Evolutionary conservation across 1,140 invertebrate genomes (phyloP).

Genomic region (Babylonia areolata): DNA sequence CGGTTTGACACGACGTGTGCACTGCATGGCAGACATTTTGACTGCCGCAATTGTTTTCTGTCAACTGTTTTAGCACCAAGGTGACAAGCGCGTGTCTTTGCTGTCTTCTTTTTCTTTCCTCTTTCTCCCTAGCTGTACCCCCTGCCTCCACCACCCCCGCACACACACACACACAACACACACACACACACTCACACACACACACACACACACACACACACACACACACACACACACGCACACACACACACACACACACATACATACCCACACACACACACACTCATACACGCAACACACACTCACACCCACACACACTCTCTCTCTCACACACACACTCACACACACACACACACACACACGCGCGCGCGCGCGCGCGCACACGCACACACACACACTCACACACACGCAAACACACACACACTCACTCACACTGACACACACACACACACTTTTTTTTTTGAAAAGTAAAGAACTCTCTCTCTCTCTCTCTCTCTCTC

Average conservation of each 20-base stretch:
- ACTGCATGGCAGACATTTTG: too few species aligned
- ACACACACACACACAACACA: too few species aligned
- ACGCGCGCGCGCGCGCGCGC: neutral
- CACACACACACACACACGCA: slow-evolving; percentile 6
- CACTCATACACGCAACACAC: neutral
- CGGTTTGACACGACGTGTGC: too few species aligned
- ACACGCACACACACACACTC: neutral
- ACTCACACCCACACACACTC: neutral
- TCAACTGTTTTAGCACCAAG: too few species aligned
- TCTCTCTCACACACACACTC: neutral
- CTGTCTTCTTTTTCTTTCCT: too few species aligned
- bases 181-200: slow-evolving; percentile 7
- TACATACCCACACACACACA: slow-evolving; percentile 19
- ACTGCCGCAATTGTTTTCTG: too few species aligned
- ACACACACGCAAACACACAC: neutral
- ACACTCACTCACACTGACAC: neutral
- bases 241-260: slow-evolving; percentile 25
- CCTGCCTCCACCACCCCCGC: too few species aligned
- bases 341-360: neutral
- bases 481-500: too few species aligned
- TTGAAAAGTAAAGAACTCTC: too few species aligned
- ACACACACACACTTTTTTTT: slow-evolving; percentile 18
- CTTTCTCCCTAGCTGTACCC: too few species aligned
- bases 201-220: slow-evolving; percentile 13
- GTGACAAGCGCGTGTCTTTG: too few species aligned